Evolutionary conservation across 1,140 invertebrate species (phyloP), one percentile per base, ranked within the genome.

Genomic region (Hydropsyche tenuis): DNA sequence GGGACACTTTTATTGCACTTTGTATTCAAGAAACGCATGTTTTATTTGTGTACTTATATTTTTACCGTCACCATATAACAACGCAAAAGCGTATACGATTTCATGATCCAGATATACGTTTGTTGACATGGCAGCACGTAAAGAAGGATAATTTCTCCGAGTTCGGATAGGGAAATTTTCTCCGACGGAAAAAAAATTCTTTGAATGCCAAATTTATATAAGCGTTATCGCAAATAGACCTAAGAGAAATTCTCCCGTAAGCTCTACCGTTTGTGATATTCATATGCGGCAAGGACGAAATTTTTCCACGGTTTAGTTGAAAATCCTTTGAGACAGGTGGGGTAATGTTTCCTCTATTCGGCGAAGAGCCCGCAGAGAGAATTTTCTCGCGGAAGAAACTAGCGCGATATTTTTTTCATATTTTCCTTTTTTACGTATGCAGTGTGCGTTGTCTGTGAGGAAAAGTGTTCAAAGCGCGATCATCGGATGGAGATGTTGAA

Each of bases 391-490:
- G 6, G 16, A 20, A 16, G 30, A 37, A 37, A 37, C 30, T 37
- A 37, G 30, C 30, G 30, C 30, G 30, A 37, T 53, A 53, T 53
- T 53, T 53, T 53, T 53, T 20, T 20, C 48, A 53, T 53, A 37
- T 37, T 20, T 53, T 18, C 16, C 20, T 1, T 53, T 53, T 53
- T 53, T 18, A 16, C 48, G n/a, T n/a, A 53, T 53, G 48, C n/a
- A 20, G 48, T 20, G 1, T 16, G 20, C 48, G 48, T 53, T 16
- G n/a, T 7, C 16, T 7, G 48, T 20, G 9, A 16, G 16, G 48
- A 53, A 53, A 53, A 53, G n/a, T 53, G 48, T 53, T 53, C 48
- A 53, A 53, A 53, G 48, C 20, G 48, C 48, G 48, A 53, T 53
- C 48, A 53, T 53, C 16, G 9, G 48, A 53, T 53, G 16, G 7